Evolutionary conservation across 1,140 invertebrate species (phyloP).

Genomic region (Temnothorax curvispinosus): DNA sequence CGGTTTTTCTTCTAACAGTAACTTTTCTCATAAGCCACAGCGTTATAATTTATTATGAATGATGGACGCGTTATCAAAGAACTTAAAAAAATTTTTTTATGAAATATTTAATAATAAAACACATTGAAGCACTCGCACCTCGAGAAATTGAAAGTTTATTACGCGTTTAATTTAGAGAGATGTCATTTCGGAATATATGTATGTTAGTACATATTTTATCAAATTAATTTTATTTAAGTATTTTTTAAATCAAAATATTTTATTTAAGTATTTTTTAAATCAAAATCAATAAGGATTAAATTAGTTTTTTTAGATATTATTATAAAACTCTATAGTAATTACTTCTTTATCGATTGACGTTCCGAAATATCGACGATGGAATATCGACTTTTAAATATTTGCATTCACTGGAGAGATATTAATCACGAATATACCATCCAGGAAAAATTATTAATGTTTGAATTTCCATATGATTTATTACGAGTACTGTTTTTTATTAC

Average conservation of each 20-base stretch:
- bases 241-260: not conserved
- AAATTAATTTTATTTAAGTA: not conserved
- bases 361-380: not conserved
- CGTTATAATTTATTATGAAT: conserved; percentile 11
- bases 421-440: conserved; percentile 13
- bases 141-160: not conserved
- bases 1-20: not conserved
- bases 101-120: not conserved
- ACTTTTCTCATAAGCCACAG: not conserved
- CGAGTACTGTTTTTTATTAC: not conserved
- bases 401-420: not conserved
- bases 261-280: not conserved
- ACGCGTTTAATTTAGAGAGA: not conserved
- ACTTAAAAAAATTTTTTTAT: not conserved
- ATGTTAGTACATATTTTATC: not conserved
- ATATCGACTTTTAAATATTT: conserved; percentile 33
- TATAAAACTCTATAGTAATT: not conserved
- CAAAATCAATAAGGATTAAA: not conserved
- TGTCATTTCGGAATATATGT: not conserved
- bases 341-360: not conserved
- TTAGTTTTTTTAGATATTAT: not conserved
- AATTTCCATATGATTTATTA: conserved; percentile 5
- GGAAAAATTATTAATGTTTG: conserved; percentile 28
- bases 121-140: not conserved
- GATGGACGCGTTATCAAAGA: not conserved